These are phyloP conservation scores for Tinamus major DNA, from an alignment of 2,797 vertebrate genomes.

Conservation along the genomic window DNA sequence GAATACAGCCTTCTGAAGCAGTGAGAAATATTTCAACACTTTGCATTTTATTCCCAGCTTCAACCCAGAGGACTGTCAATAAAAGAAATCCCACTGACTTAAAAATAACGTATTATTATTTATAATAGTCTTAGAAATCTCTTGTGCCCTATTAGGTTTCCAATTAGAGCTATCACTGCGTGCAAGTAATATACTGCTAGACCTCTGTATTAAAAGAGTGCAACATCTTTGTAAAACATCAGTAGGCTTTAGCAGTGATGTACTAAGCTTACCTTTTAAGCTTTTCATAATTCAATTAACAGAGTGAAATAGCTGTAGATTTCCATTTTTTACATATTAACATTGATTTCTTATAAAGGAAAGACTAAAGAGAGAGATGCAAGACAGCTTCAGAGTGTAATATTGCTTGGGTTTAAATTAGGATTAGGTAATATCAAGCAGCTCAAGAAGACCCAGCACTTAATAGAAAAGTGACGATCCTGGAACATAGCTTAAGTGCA, in stretches of 20 bases:
- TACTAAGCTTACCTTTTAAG: background rate
- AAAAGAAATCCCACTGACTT: constrained; percentile 32
- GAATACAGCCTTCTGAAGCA: constrained; percentile 29
- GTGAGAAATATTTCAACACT: background rate
- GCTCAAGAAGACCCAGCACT: background rate
- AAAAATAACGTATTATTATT: constrained; percentile 43
- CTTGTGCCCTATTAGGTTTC: constrained; percentile 28
- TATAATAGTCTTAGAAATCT: constrained; percentile 21
- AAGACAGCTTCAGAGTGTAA: background rate
- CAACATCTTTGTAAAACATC: constrained; percentile 20
- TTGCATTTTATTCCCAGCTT: constrained; percentile 24
- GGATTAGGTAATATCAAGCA: constrained; percentile 23
- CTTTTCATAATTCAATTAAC: constrained; percentile 53
- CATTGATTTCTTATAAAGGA: constrained; percentile 42
- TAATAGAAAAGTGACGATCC: background rate
- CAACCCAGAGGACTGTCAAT: constrained; percentile 32
- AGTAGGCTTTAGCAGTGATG: constrained; percentile 16
- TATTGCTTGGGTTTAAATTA: background rate
- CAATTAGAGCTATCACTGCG: constrained; percentile 32
- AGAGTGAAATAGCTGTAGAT: background rate
- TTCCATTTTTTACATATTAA: constrained; percentile 30
- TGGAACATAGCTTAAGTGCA: background rate
- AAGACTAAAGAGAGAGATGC: constrained; percentile 14
- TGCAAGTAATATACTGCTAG: constrained; percentile 1
- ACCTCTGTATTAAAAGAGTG: background rate